Evolutionary conservation across 2,113 vertebrate species (phyloP), one percentile per base, ranked within the genome.

Genomic region (Callipepla californica): DNA sequence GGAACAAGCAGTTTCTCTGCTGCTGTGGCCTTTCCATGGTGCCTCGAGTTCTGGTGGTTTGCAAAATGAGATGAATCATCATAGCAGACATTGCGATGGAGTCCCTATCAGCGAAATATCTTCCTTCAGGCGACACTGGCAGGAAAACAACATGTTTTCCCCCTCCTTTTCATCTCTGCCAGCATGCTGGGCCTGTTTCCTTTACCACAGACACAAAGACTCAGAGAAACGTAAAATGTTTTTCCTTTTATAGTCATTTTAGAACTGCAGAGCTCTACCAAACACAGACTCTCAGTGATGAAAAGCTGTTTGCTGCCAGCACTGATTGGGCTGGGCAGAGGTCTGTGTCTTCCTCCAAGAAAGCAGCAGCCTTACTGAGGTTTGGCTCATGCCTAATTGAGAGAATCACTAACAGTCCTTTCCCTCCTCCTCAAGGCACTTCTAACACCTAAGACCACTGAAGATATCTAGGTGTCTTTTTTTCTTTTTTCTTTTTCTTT

Each of bases 241-340:
- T 94, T 92, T 80, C 95, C 93, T 94, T 96, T 92, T 95, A 94
- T 92, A 83, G 94, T n/a, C 87, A 92, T 96, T 87, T 83, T 78
- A 77, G 68, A 65, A 48, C 48, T 80, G 48, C 30, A 90, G 65
- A 94, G n/a, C 32, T 80, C 61, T 92, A 73, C 65, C 63, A 75
- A 85, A 68, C 67, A 77, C 32, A 18, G 5, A 59, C 28, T 36
- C 8, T 47, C 50, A 12, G 20, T 9, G 13, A 58, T 36, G 42
- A 85, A 84, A 89, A 91, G 25, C 6, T 28, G 8, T 22, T 66
- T 22, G 42, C 36, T 84, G 44, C 75, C 93, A 91, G 40, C 82
- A 40, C 30, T 25, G 19, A 57, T 0, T 0, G 61, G 36, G n/a
- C 48, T 89, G 66, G 84, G 36, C 40, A 79, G 48, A 73, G 20